Evolutionary conservation across 92 coral and sea anemone genomes (phyloP), one percentile per base, ranked within the genome.

Genomic region (Anthopleura xanthogrammica): DNA sequence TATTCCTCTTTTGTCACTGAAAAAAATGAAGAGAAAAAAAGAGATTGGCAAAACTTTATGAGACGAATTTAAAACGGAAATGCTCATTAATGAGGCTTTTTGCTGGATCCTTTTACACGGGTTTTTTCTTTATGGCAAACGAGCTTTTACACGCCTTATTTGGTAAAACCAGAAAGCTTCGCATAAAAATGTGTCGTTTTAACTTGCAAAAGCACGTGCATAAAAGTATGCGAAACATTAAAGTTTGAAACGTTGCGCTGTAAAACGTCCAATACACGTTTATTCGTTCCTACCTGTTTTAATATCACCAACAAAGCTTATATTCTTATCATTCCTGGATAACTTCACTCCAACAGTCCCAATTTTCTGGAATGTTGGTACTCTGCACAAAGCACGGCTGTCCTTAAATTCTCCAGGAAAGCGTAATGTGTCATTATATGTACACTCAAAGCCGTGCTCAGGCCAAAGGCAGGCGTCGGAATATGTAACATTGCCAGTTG

Each of bases 401-500:
- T 65, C 75, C 17, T 62, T 29, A 46, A 85, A 79, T 52, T 54
- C 36, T 60, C 78, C 88, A 46, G 17, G 48, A 7, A 23, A 46
- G 5, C 52, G 52, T 24, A 36, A n/a, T 16, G 65, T 68, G 60
- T 54, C 70, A 20, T 85, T 79, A 46, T 77, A 85, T 41, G 39
- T 9, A 46, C 88, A 85, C 55, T 79, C 64, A 43, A 85, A 85
- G 2, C 83, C 88, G 42, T 62, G 42, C 42, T 70, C 78, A 78
- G 88, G 88, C 88, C 88, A 85, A 10, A 85, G 60, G 41, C 88
- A 85, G 14, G 83, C 83, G 9, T 78, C 22, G 16, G 88, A 83
- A 68, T 52, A 68, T 0, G 83, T 85, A 24, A 29, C 41, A 43
- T 85, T 71, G 6, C 83, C 78, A 48, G 84, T 23, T 14, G 52